Base-by-base conservation (phyloP, 1,140 invertebrate genomes). In the Drosophila funebris region DNA sequence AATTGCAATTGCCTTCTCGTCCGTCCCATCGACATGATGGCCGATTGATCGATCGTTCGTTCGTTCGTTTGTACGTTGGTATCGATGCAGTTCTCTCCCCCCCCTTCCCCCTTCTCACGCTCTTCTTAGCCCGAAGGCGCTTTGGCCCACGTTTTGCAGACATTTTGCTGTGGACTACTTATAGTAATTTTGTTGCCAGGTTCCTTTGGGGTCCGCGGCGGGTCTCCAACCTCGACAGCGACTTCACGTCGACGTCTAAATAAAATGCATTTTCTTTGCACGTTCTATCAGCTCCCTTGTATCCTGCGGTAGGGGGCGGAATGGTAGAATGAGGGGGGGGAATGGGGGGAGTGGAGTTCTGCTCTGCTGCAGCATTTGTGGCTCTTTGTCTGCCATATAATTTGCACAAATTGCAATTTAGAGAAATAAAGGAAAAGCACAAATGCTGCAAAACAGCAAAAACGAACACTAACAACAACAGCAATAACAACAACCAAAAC, bases 381-480 rank as follows among this genome's bases (percentile, higher is more conserved):
- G 69, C 77, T 73, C 76, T 88, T 87, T 87, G 74, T 62, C 82
- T 78, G 75, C 44, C 73, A 83, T 88, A 88, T 88, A 88, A 88
- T 88, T 88, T 88, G 78, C 68, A 56, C 75, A 88, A 88, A 88
- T 82, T 88, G 83, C 83, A 88, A 88, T 88, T 88, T 88, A 88
- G 68, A 88, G 83, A 88, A 88, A 88, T 88, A 83, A 79, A 82
- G 61, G 83, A 81, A 88, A 66, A 72, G 44, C 41, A 62, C 31
- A 73, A 61, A 73, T 41, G 61, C 56, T 53, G 33, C 54, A 66
- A 66, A 63, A 57, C 46, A 62, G 27, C 37, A 48, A 44, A 66
- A 53, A 72, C 29, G 22, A 64, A 72, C 41, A 50, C 27, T 16
- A 39, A 48, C 52, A 56, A 57, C 24, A 64, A 53, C 46, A 46